Base-by-base conservation (phyloP, 1,140 invertebrate genomes). In the Cyclargus thomasi region DNA sequence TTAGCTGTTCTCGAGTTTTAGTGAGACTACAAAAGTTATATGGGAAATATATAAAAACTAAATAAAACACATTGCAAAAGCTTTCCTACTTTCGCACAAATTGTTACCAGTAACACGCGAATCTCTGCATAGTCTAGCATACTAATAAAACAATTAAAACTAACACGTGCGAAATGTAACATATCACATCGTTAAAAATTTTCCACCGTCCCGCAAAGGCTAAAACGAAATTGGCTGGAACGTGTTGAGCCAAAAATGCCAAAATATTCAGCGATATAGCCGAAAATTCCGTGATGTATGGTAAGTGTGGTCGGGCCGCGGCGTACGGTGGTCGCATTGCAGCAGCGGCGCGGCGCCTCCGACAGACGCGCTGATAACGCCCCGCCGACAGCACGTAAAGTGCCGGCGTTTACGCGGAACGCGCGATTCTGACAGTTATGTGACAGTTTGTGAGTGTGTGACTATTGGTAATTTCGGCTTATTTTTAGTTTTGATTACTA, bases 311-410 rank as follows among this genome's bases (percentile, higher is more conserved):
- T 20, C 17, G 55, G 14, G 18, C 10, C 55, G 39, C 14, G 39
- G 39, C 10, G 39, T 47, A 16, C 18, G 55, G 20, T 21, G 55
- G 55, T 59, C 55, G 55, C 55, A 59, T 20, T 59, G 55, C 55
- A 59, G 55, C 20, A 20, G 20, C 55, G 55, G 55, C 55, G 55
- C 55, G 55, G 55, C 55, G 20, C 4, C 18, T 59, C 18, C 55
- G 55, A 59, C 55, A 59, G 55, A 59, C 55, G 55, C 18, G 55
- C 55, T 59, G 55, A 59, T 59, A 59, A 59, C 55, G 55, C 55
- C 20, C 20, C 55, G 55, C 55, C 55, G 55, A 17, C 18, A 59
- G 55, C 20, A 59, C 55, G 55, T 59, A 4, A 47, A 16, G 39
- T 47, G 39, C 39, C 14, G 39, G 3, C 29, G 29, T 29, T 29